Base-by-base conservation (phyloP, 2,113 vertebrate species). In the Daphoenositta chrysoptera region DNA sequence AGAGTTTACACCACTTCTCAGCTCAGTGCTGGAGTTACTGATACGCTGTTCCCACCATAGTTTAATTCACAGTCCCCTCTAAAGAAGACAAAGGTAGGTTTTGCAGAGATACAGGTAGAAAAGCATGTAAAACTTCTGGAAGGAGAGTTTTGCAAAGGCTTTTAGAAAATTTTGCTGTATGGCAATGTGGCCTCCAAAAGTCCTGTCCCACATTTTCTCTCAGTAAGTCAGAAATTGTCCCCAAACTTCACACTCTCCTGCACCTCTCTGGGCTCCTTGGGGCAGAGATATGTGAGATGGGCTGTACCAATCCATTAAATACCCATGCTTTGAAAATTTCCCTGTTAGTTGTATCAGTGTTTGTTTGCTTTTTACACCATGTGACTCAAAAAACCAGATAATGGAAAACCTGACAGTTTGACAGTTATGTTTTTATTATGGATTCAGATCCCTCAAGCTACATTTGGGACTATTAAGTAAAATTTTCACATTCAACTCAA, bases 191-290 rank as follows among this genome's bases (percentile, higher is more conserved):
- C 3, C 42, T 58, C 11, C 42, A 61, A 35, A 91, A 30, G 17
- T 50, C 48, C 40, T 18, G 17, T 61, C 19, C 15, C 13, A 19
- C 11, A 26, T 88, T 75, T 79, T 33, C 35, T 71, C 31, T 78
- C 26, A 31, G 5, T 23, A 64, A 45, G 2, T 47, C 26, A 60
- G 10, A 57, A 87, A 39, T 10, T 51, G 10, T 37, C 37, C n/a
- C 33, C 8, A 33, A 57, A 31, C 12, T 65, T 66, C 22, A 10
- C 2, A 5, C 7, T 33, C 10, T 76, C 15, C 60, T 40, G 13
- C 7, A 9, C 7, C 7, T 0, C 0, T 33, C 33, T 53, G 58
- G 54, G 23, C 35, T 89, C n/a, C 54, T 39, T 0, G 0, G 30
- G 45, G 3, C 33, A 66, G 48, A 56, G 23, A 48, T 17, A 7